Conservation (phyloP, 2,797 vertebrate genomes). For the Ctenopoma multispine region DNA sequence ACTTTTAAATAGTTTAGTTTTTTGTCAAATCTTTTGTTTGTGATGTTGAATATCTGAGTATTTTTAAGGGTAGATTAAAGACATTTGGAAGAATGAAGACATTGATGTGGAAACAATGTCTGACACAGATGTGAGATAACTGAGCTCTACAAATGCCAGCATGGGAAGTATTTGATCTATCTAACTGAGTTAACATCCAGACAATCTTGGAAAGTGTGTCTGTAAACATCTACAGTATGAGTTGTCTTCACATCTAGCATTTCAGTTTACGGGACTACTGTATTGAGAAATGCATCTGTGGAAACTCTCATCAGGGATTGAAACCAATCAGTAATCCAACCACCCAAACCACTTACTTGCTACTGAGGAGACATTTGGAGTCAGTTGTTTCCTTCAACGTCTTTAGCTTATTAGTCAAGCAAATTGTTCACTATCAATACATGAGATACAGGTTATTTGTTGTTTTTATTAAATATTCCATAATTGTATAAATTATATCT, state of each 20-base stretch:
- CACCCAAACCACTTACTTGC: slow-evolving; percentile 5
- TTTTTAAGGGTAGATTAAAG: background rate
- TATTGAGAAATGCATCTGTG: slow-evolving; percentile 3
- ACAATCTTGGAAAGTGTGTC: background rate
- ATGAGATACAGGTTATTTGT: background rate
- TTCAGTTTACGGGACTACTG: background rate
- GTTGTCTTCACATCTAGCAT: background rate
- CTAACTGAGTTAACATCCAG: background rate
- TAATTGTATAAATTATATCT: background rate
- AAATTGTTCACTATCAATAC: background rate
- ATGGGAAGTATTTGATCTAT: slow-evolving; percentile 15
- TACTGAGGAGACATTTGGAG: background rate
- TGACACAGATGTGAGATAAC: slow-evolving; percentile 44
- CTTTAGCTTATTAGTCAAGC: background rate
- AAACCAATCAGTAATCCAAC: slow-evolving; percentile 36
- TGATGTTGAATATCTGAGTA: background rate
- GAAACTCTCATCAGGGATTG: slow-evolving; percentile 30
- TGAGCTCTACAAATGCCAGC: slow-evolving; percentile 5
- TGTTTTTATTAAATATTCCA: background rate
- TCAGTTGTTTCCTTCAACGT: background rate
- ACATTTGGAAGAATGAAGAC: background rate
- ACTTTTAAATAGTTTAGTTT: background rate
- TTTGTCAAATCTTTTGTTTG: background rate
- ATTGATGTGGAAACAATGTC: slow-evolving; percentile 18
- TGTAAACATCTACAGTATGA: background rate